These are phyloP conservation scores for Gavialis gangeticus DNA, from an alignment of 2,113 vertebrate genomes.

Conservation along the genomic window DNA sequence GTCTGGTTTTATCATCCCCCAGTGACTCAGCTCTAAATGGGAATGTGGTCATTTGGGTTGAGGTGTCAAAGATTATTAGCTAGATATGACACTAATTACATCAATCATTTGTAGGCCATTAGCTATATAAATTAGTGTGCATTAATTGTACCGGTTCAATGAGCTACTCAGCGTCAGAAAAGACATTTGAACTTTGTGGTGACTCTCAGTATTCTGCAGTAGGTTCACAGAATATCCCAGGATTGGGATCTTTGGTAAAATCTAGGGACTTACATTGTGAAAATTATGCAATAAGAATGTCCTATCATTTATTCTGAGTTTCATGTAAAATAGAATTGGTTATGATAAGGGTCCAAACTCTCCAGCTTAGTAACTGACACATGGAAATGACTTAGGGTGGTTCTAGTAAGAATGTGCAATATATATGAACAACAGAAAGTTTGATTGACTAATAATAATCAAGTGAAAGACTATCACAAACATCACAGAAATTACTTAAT, in stretches of 20 bases:
- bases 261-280: not conserved
- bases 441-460: conserved; percentile 11
- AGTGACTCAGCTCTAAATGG: too few relatives aligned
- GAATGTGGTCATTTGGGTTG: too few relatives aligned
- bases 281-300: not conserved
- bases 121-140: too few relatives aligned
- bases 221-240: not conserved
- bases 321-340: not conserved
- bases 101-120: too few relatives aligned
- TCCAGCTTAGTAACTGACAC: not conserved
- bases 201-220: not conserved
- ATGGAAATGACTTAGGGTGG: not conserved
- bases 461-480: not conserved
- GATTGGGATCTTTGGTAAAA: not conserved
- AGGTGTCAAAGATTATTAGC: too few relatives aligned
- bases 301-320: not conserved
- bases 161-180: not conserved
- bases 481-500: not conserved
- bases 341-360: not conserved
- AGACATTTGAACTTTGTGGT: not conserved
- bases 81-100: too few relatives aligned
- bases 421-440: not conserved
- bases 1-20: too few relatives aligned
- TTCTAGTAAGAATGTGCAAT: not conserved
- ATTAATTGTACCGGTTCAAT: too few relatives aligned